Evolutionary conservation across 2,797 vertebrate genomes (phyloP).

Genomic region (Bradypodion ventrale): DNA sequence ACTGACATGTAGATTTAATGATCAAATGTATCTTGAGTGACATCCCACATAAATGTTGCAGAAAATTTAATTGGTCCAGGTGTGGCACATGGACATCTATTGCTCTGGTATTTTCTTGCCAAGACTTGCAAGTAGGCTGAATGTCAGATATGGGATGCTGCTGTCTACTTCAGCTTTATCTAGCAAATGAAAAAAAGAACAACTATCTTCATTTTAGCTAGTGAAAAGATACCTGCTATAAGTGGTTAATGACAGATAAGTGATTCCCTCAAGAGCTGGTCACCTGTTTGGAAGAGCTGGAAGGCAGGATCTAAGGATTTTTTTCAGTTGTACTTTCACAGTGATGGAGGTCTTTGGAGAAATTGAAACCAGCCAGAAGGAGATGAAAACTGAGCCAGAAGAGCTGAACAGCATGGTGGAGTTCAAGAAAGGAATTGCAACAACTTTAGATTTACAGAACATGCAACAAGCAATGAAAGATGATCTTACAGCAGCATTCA

Average conservation of each 20-base stretch:
- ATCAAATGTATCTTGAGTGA: slow-evolving; percentile 64
- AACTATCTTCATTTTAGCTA: not conserved
- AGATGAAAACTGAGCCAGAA: slow-evolving; percentile 58
- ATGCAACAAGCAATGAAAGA: slow-evolving; percentile 71
- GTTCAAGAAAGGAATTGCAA: slow-evolving; percentile 65
- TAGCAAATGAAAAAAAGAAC: slow-evolving; percentile 1
- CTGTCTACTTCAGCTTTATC: slow-evolving; percentile 6
- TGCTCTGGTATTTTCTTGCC: slow-evolving; percentile 62
- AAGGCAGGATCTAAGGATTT: not conserved
- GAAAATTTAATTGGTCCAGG: slow-evolving; percentile 69
- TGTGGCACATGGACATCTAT: slow-evolving; percentile 65
- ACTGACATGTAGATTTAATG: slow-evolving; percentile 59
- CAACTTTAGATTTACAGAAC: slow-evolving; percentile 54
- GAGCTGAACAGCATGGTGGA: slow-evolving; percentile 67
- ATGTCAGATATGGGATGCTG: slow-evolving; percentile 13
- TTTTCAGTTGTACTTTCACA: slow-evolving; percentile 7
- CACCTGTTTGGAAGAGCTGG: slow-evolving; percentile 1
- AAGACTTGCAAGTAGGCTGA: slow-evolving; percentile 51
- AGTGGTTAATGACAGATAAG: not conserved
- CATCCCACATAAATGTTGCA: slow-evolving; percentile 43
- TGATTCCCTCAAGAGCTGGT: not conserved
- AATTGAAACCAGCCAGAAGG: slow-evolving; percentile 55
- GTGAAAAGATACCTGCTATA: not conserved
- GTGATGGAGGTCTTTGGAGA: slow-evolving; percentile 61
- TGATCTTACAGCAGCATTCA: slow-evolving; percentile 56